phyloP scores from a whole-genome alignment of 2,113 vertebrate species.

The Tretioscincus oriximinensis region DNA sequence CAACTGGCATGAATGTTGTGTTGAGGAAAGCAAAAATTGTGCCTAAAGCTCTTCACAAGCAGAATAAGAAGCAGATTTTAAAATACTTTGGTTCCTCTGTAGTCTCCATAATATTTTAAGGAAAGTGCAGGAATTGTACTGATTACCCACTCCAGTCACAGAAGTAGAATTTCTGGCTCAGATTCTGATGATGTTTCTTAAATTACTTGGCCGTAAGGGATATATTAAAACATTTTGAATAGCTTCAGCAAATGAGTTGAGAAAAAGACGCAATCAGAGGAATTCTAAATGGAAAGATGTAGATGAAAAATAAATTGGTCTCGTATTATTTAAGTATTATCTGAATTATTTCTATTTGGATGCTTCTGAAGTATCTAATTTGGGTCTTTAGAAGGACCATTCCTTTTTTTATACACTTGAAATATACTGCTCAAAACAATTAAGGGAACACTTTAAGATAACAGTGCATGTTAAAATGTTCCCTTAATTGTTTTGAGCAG shows the following conservation, averaged over 20 bases:
- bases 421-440: no score
- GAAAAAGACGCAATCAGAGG: not conserved
- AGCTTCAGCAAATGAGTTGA: not conserved
- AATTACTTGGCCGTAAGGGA: not conserved
- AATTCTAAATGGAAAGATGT: no score
- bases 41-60: slow-evolving; percentile 23
- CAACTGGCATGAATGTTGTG: not conserved
- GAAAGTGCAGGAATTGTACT: not conserved
- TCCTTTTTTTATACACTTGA: no score
- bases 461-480: no score
- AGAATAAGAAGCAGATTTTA: slow-evolving; percentile 20
- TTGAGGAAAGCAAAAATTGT: slow-evolving; percentile 22
- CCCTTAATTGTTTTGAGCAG: no score
- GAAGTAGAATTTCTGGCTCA: not conserved
- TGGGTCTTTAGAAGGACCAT: no score
- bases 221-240: not conserved
- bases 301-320: no score
- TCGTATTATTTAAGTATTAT: no score
- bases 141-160: not conserved
- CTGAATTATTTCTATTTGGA: no score
- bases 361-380: no score
- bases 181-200: not conserved
- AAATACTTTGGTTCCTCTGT: not conserved
- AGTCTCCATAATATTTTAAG: not conserved
- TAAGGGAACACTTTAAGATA: no score